These are phyloP conservation scores for Bugula neritina DNA, from an alignment of 2,888 invertebrate genomes.

Conservation along the genomic window DNA sequence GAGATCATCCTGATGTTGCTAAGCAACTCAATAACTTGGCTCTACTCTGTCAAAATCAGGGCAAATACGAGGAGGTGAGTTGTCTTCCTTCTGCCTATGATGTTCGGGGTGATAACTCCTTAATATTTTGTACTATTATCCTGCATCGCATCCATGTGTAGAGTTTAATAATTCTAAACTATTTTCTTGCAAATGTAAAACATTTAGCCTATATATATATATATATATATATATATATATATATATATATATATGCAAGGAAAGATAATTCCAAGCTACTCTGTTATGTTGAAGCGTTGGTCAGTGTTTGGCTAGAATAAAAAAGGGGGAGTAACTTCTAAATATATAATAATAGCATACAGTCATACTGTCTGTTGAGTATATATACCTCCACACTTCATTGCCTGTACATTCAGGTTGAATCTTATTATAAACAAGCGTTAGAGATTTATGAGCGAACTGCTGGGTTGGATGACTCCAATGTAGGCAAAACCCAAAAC, in stretches of 20 bases:
- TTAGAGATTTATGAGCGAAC: constrained; percentile 95
- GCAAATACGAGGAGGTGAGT: constrained; percentile 89
- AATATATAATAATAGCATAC: neutral
- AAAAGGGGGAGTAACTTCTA: too few species aligned
- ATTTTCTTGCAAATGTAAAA: too few species aligned
- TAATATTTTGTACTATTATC: too few species aligned
- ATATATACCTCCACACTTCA: neutral
- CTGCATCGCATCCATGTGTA: too few species aligned
- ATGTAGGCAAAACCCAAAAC: constrained; percentile 98
- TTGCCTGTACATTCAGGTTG: constrained; percentile 39
- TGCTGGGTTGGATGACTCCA: constrained; percentile 79
- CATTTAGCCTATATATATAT: too few species aligned
- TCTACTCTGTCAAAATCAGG: constrained; percentile 96
- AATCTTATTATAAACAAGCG: constrained; percentile 84
- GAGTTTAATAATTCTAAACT: too few species aligned
- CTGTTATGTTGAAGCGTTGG: too few species aligned
- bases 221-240: too few species aligned
- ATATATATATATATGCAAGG: too few species aligned
- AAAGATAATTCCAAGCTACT: too few species aligned
- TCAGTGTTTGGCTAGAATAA: too few species aligned
- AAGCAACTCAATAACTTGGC: constrained; percentile 99
- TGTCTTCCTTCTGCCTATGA: neutral
- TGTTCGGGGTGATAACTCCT: too few species aligned
- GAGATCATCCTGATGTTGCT: constrained; percentile 98
- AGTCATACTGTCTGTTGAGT: neutral